Evolutionary conservation across 2,113 vertebrate genomes (phyloP).

Genomic region (Rhinopomastus cyanomelas): DNA sequence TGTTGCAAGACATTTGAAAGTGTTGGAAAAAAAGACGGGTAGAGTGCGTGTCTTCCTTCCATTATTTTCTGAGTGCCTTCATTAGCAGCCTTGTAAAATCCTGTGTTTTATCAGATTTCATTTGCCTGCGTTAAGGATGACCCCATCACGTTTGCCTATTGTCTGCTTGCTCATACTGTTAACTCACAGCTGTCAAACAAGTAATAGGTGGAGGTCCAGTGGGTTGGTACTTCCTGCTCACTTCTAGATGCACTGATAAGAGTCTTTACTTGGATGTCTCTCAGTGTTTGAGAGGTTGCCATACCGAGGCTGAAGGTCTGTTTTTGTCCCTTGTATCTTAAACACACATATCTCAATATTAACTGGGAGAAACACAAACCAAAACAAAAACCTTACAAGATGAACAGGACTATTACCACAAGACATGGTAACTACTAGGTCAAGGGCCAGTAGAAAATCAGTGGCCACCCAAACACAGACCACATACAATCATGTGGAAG

Average conservation of each 20-base stretch:
- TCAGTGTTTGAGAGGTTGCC: neutral
- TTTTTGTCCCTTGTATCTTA: neutral
- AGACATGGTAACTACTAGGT: too few relatives aligned
- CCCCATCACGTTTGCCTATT: slow-evolving; percentile 13
- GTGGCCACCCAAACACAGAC: too few relatives aligned
- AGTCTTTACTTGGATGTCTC: neutral
- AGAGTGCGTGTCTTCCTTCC: neutral
- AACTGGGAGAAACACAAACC: fast-evolving
- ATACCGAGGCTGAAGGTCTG: neutral
- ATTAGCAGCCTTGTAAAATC: slow-evolving; percentile 33
- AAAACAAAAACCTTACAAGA: too few relatives aligned
- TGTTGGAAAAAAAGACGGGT: neutral
- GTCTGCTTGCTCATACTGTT: neutral
- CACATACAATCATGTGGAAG: too few relatives aligned
- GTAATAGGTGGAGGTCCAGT: slow-evolving; percentile 22
- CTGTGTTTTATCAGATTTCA: slow-evolving; percentile 38
- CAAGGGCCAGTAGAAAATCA: too few relatives aligned
- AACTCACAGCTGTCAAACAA: slow-evolving; percentile 43
- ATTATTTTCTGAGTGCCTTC: slow-evolving; percentile 22
- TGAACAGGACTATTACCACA: too few relatives aligned
- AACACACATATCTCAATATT: neutral
- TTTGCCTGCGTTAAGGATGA: slow-evolving; percentile 40
- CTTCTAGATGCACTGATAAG: slow-evolving; percentile 38
- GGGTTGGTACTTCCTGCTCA: slow-evolving; percentile 36
- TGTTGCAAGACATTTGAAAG: neutral